Evolutionary conservation across 2,113 vertebrate genomes (phyloP), one percentile per base, ranked within the genome.

Genomic region (Phylloscopus trochilus): DNA sequence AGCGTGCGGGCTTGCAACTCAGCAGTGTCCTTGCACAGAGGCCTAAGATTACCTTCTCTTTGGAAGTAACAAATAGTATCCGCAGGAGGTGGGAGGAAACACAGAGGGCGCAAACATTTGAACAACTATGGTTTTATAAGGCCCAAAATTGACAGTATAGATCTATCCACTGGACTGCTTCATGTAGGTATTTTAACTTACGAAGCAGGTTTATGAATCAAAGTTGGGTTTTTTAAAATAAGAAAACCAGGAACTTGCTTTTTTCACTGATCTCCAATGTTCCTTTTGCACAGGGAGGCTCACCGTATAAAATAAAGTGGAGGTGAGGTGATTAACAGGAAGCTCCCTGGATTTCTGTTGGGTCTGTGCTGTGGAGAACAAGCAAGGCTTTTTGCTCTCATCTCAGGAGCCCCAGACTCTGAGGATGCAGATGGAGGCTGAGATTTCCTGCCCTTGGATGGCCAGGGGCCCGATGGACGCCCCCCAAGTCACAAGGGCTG

Each of bases 41-140:
- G 58, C 49, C 87, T 89, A 86, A 85, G 46, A 86, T 70, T 56
- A 82, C 39, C 55, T 23, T 92, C 63, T 67, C 90, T 89, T 95
- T 91, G 76, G 58, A 91, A 90, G 78, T 94, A 94, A 46, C 39
- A 73, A 92, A 76, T 55, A 94, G 83, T 83, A 91, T 63, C 83
- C 81, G 68, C 87, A 91, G 91, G 86, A 95, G 64, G 74, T 77
- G 27, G 35, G 83, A 93, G 52, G 37, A 63, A 84, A 62, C 55
- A 90, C 79, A 84, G 52, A 75, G 77, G 82, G 77, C 89, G 92
- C 74, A 91, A 90, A 90, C 84, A 79, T 76, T 93, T 82, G 76
- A 93, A 95, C 91, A 81, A 59, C 76, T 43, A 11, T 63, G 78
- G 63, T 78, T 95, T 96, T 95, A 90, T 85, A 41, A 62, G 35